A percentile compares a stretch with the other conserved stretches of the same genome.
Evolutionary conservation across 2,888 invertebrate species (phyloP).

Genomic region (Tethea ocularis): DNA sequence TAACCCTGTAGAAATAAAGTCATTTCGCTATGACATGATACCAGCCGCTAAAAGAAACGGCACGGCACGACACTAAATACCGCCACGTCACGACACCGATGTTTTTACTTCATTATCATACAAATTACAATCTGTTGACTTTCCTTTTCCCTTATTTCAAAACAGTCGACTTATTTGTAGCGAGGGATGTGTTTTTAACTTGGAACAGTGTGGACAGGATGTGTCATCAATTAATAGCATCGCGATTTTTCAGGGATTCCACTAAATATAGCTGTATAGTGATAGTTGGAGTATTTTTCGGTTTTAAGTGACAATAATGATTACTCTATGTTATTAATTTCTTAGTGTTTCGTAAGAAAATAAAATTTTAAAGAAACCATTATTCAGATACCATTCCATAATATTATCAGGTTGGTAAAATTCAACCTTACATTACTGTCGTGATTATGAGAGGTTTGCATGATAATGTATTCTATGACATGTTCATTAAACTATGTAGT

Average conservation of each 20-base stretch:
- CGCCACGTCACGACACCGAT: slow-evolving; percentile 49
- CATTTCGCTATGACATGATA: slow-evolving; percentile 28
- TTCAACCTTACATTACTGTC: not conserved
- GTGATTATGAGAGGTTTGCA: not conserved
- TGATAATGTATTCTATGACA: not conserved
- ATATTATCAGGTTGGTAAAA: not conserved
- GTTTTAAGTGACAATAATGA: too few species aligned
- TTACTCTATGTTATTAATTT: too few species aligned
- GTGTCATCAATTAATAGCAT: not conserved
- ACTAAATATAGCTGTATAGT: too few species aligned
- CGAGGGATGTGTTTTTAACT: slow-evolving; percentile 6
- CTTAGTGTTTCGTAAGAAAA: too few species aligned
- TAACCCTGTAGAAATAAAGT: slow-evolving; percentile 27
- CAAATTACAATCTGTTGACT: slow-evolving; percentile 73
- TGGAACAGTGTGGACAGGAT: slow-evolving; percentile 1
- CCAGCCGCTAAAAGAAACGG: slow-evolving; percentile 28
- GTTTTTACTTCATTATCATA: slow-evolving; percentile 72
- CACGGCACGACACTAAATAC: slow-evolving; percentile 36
- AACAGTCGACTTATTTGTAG: slow-evolving; percentile 26
- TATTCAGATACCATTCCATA: not conserved
- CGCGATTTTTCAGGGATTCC: not conserved
- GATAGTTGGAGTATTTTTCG: too few species aligned
- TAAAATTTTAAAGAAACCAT: too few species aligned
- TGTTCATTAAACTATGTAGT: not conserved
- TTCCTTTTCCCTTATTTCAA: slow-evolving; percentile 47